Evolutionary conservation across 1,140 invertebrate genomes (phyloP).

Genomic region (Calosoma granatense): DNA sequence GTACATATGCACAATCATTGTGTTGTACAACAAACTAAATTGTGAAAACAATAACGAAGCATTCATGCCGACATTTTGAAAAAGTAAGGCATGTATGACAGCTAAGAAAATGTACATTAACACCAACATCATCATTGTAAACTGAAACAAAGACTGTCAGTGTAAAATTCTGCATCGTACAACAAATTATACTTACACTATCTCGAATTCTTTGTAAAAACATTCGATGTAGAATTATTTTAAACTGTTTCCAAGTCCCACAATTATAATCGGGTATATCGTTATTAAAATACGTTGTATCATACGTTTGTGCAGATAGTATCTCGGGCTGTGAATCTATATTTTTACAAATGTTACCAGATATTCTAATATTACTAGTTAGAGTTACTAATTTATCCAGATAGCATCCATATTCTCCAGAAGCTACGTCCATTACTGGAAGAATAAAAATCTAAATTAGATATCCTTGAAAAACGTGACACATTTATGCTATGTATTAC

Average conservation of each 20-base stretch:
- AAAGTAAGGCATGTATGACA: constrained; percentile 55
- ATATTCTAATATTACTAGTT: constrained; percentile 49
- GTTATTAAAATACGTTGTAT: constrained; percentile 1
- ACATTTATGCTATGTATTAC: too few species aligned
- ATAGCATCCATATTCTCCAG: constrained; percentile 60
- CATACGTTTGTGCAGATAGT: not conserved
- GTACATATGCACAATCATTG: constrained; percentile 65
- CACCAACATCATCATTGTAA: constrained; percentile 59
- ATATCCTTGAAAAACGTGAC: too few species aligned
- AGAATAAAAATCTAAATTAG: too few species aligned
- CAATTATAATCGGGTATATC: constrained; percentile 42
- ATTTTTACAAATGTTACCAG: not conserved
- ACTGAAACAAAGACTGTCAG: constrained; percentile 14
- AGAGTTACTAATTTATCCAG: constrained; percentile 50
- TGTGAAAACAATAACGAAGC: constrained; percentile 71
- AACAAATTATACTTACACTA: constrained; percentile 41
- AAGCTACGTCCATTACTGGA: constrained; percentile 66
- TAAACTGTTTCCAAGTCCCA: constrained; percentile 53
- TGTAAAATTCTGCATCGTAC: constrained; percentile 8
- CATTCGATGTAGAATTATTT: constrained; percentile 53
- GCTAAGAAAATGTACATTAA: constrained; percentile 57
- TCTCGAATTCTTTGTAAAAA: constrained; percentile 60
- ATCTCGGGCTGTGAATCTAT: not conserved
- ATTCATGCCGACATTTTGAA: constrained; percentile 60
- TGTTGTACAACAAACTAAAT: constrained; percentile 71